These are phyloP conservation scores for Morone chrysops DNA, from an alignment of 2,113 vertebrate species.

Conservation along the genomic window DNA sequence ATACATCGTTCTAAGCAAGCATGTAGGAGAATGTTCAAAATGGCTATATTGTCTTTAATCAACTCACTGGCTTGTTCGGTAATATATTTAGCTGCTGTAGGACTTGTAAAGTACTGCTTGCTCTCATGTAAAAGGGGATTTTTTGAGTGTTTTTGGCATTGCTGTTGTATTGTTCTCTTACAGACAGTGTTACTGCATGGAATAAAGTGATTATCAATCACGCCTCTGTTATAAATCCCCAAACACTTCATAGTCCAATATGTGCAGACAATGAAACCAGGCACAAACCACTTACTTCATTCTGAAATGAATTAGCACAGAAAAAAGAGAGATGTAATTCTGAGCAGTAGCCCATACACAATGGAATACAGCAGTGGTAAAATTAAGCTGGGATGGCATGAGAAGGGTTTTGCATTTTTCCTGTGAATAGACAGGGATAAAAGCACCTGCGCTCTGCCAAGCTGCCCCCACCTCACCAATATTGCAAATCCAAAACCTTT, in stretches of 20 bases:
- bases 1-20: not conserved
- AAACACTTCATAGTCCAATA: constrained; percentile 64
- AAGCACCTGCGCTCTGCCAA: constrained; percentile 77
- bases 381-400: constrained; percentile 55
- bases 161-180: constrained; percentile 46
- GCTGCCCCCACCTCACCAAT: constrained; percentile 34
- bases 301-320: constrained; percentile 59
- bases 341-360: constrained; percentile 48
- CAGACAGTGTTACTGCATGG: constrained; percentile 36
- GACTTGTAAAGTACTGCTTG: constrained; percentile 35
- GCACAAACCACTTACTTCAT: constrained; percentile 60
- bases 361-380: constrained; percentile 42
- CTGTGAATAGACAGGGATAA: constrained; percentile 76
- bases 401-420: constrained; percentile 42
- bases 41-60: not conserved
- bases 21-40: not conserved
- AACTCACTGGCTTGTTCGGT: constrained; percentile 16
- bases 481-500: constrained; percentile 53
- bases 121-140: constrained; percentile 53
- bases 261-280: constrained; percentile 53
- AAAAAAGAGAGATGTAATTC: constrained; percentile 64
- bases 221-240: constrained; percentile 56
- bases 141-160: constrained; percentile 54
- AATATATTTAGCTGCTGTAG: constrained; percentile 7
- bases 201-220: constrained; percentile 72